Evolutionary conservation across 2,888 invertebrate species (phyloP), one percentile per base, ranked within the genome.

Genomic region (Drosophila lutescens): DNA sequence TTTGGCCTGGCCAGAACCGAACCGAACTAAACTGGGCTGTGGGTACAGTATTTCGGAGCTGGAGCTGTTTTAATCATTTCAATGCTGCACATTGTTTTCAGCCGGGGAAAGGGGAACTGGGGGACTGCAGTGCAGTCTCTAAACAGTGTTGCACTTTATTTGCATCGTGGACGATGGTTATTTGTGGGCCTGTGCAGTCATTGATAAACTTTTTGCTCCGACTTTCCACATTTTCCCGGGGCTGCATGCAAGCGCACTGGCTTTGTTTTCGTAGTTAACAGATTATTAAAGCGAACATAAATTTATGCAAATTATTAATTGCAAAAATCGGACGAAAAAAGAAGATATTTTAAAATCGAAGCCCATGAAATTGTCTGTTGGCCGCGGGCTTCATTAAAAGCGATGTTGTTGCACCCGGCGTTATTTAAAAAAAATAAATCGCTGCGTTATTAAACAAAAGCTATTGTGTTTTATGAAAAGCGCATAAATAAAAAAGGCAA

Each of bases 11-110:
- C 44, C 76, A 53, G 66, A 51, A 46, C 41, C 23, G 30, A 49
- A 20, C 49, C 12, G 36, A 49, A 34, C 49, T 44, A 69, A 81
- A 77, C 77, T 65, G 58, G 71, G 67, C 71, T 78, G 60, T 79
- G 76, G 86, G 77, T 80, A 79, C 80, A 75, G 84, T 76, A 84
- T 84, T 86, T 86, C 61, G 65, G 71, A 85, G 82, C 83, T 79
- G 79, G 73, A 85, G 82, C 83, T 79, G 79, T 84, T 86, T 88
- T 88, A 88, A 88, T 86, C 86, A 88, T 88, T 88, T 77, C 80
- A 88, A 86, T 88, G 81, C 78, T 86, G 85, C 80, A 86, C 88
- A 86, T 86, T 86, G 86, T 86, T 86, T 88, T 86, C 62, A 56
- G 49, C 44, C 46, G 13, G 32, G 15, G 23, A 15, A 36, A 23